Base-by-base conservation (phyloP, 2,113 vertebrate genomes). In the Hippocampus barbouri region DNA sequence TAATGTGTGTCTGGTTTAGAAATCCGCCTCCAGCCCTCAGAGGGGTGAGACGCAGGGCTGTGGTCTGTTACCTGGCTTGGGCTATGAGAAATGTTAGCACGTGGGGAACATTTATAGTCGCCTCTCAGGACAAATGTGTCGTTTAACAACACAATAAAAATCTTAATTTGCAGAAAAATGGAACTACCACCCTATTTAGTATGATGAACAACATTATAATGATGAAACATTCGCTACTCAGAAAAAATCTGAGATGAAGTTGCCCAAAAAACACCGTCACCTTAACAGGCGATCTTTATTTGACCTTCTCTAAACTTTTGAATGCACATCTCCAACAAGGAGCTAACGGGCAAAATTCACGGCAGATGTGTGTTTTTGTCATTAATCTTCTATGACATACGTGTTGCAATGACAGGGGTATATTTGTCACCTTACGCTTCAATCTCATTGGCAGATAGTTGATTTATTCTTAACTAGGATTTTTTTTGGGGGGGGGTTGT, bases 1-100 rank as follows among this genome's bases (percentile, higher is more conserved):
- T 67, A 34, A 79, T 75, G 72, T 73, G 75, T 69, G 65, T 75
- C 77, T 84, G 63, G 79, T 57, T 65, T 67, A 30, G 69, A 60
- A 25, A 43, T 40, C 69, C 71, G 41, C 62, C 62, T 67, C 34
- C 16, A 56, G 73, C 20, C 45, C 63, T 82, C 56, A 38, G 23
- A 16, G 47, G 66, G 69, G 41, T 76, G 68, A 75, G 66, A 64
- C 51, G 61, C 6, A 20, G 79, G 64, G 43, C 41, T 76, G 70
- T 4, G 9, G 78, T 75, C 20, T 34, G 51, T 30, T 61, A 54
- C 53, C 64, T 69, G 49, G 43, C 34, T 38, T 47, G 21, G 49
- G 43, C 4, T n/a, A 8, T 16, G 21, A 62, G 54, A 30, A 61
- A 69, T 41, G 27, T 27, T 9, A 49, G 23, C 25, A 76, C 70